These are phyloP conservation scores for Streptopelia turtur DNA, from an alignment of 2,797 vertebrate species.

Conservation along the genomic window DNA sequence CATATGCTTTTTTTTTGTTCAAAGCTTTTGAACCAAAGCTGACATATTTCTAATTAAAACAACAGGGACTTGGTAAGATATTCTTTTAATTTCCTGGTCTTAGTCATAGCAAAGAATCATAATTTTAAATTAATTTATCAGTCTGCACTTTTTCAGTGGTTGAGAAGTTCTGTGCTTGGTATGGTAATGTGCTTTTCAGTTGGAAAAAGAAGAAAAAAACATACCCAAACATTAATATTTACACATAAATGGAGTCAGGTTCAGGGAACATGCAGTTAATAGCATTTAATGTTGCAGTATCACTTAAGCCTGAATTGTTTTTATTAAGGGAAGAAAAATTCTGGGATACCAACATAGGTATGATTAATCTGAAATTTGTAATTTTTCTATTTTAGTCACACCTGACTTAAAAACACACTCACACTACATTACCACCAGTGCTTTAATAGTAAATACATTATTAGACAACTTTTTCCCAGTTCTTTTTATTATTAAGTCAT, in stretches of 20 bases:
- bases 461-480: background rate
- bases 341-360: background rate
- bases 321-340: constrained; percentile 12
- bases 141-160: background rate
- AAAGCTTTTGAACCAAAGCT: background rate
- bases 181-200: background rate
- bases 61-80: background rate
- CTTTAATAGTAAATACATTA: background rate
- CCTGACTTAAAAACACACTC: background rate
- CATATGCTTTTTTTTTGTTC: background rate
- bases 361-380: background rate
- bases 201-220: background rate
- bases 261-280: constrained; percentile 43
- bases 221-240: constrained; percentile 23
- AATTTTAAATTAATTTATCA: constrained; percentile 21
- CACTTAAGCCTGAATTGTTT: constrained; percentile 9
- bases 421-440: background rate
- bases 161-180: background rate
- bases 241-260: background rate
- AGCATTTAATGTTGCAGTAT: constrained; percentile 1
- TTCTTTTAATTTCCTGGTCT: constrained; percentile 4
- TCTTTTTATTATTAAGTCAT: background rate
- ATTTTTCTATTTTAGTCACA: background rate
- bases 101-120: background rate
- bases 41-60: background rate